Evolutionary conservation across 2,888 invertebrate genomes (phyloP).

Genomic region (Ashinkailepas kermadecensis): DNA sequence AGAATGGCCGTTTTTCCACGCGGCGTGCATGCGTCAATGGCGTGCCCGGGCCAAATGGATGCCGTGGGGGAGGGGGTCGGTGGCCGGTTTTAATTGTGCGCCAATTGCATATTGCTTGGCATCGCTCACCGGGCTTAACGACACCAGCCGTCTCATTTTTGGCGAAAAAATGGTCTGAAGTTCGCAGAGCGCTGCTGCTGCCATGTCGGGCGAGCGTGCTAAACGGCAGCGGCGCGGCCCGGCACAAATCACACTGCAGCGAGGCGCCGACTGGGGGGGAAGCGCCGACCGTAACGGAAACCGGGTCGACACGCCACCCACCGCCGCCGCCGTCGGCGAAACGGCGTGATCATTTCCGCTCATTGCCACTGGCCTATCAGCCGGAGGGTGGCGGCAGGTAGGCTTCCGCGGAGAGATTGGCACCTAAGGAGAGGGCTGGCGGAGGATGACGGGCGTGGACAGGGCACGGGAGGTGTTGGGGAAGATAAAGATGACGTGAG

Average conservation of each 20-base stretch:
- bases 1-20: constrained; percentile 4
- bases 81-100: not conserved
- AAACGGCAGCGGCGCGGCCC: not conserved
- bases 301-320: no score
- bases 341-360: no score
- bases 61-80: not conserved
- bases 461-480: no score
- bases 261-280: no score
- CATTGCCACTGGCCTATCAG: no score
- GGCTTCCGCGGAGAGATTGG: no score
- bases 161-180: not conserved
- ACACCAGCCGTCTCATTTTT: not conserved
- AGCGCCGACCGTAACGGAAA: no score
- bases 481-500: no score
- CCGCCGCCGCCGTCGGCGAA: no score
- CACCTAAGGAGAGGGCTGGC: no score
- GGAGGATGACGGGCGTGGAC: no score
- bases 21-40: not conserved
- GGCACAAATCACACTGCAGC: not conserved
- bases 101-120: not conserved
- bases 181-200: not conserved
- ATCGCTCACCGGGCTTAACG: not conserved
- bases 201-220: not conserved
- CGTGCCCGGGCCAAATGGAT: not conserved
- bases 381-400: no score